Conservation (phyloP, 37 sponge, comb jelly and placozoan species). For the Ephydatia muelleri region DNA sequence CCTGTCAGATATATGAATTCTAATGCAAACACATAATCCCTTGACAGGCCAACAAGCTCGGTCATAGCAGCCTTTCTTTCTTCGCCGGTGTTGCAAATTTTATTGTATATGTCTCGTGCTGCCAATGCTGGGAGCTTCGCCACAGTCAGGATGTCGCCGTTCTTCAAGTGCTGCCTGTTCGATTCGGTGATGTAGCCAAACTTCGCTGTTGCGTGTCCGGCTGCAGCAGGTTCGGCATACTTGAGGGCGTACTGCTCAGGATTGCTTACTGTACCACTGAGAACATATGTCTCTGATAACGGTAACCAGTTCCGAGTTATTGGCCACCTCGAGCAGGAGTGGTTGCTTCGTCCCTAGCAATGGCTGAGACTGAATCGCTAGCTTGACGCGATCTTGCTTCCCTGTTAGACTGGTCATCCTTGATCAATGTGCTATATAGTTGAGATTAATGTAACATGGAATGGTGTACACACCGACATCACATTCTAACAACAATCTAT, state of each 20-base stretch:
- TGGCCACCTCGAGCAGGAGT: slow-evolving; percentile 69
- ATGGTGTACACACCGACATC: too few relatives aligned
- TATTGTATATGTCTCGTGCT: slow-evolving; percentile 52
- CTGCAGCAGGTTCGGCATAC: slow-evolving; percentile 49
- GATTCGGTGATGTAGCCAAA: slow-evolving; percentile 81
- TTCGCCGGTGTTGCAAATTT: slow-evolving; percentile 24
- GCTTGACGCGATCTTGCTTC: slow-evolving; percentile 79
- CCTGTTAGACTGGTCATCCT: not conserved
- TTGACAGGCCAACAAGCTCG: slow-evolving; percentile 36
- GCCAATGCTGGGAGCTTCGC: slow-evolving; percentile 47
- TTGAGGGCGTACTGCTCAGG: slow-evolving; percentile 80
- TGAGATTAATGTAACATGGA: too few relatives aligned
- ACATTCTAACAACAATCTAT: too few relatives aligned
- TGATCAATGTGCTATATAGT: too few relatives aligned
- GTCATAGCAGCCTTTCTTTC: slow-evolving; percentile 15
- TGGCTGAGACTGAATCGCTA: slow-evolving; percentile 79
- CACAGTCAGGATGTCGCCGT: slow-evolving; percentile 77
- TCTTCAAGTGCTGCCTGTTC: slow-evolving; percentile 64
- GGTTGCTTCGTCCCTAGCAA: slow-evolving; percentile 63
- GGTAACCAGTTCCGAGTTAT: slow-evolving; percentile 30
- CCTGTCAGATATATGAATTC: slow-evolving; percentile 77
- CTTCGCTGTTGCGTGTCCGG: slow-evolving; percentile 25
- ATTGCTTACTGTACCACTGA: slow-evolving; percentile 61
- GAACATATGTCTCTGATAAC: slow-evolving; percentile 74
- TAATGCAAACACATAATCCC: slow-evolving; percentile 64